Conservation (phyloP, 2,113 vertebrate species). For the Alligator mississippiensis region DNA sequence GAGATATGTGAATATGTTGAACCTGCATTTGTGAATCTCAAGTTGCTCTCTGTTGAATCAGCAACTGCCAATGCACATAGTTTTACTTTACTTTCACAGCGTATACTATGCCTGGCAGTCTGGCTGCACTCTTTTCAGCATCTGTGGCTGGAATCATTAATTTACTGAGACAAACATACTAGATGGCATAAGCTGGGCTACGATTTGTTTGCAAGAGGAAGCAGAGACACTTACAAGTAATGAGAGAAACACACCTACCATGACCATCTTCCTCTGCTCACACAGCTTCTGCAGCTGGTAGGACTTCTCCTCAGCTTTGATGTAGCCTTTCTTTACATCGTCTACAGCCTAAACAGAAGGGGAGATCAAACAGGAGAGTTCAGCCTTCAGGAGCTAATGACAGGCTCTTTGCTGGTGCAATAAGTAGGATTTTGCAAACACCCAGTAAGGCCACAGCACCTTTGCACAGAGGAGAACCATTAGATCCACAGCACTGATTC, state of each 20-base stretch:
- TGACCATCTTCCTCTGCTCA: constrained; percentile 96
- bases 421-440: background rate
- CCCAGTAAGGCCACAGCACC: background rate
- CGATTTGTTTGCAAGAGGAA: background rate
- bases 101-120: too few relatives aligned
- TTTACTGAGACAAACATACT: too few relatives aligned
- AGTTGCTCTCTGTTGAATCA: too few relatives aligned
- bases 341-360: constrained; percentile 86
- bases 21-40: too few relatives aligned
- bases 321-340: constrained; percentile 96
- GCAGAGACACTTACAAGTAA: background rate
- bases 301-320: constrained; percentile 96
- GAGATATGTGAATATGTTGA: too few relatives aligned
- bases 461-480: background rate
- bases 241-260: constrained; percentile 79
- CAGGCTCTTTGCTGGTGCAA: background rate
- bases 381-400: background rate
- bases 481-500: background rate
- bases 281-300: constrained; percentile 97
- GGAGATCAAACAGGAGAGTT: background rate
- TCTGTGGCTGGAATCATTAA: too few relatives aligned
- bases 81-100: too few relatives aligned
- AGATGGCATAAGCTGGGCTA: background rate
- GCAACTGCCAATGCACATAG: background rate
- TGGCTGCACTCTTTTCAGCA: too few relatives aligned